Evolutionary conservation across 1,140 invertebrate species (phyloP), one percentile per base, ranked within the genome.

Genomic region (Pogonognathellus flavescens): DNA sequence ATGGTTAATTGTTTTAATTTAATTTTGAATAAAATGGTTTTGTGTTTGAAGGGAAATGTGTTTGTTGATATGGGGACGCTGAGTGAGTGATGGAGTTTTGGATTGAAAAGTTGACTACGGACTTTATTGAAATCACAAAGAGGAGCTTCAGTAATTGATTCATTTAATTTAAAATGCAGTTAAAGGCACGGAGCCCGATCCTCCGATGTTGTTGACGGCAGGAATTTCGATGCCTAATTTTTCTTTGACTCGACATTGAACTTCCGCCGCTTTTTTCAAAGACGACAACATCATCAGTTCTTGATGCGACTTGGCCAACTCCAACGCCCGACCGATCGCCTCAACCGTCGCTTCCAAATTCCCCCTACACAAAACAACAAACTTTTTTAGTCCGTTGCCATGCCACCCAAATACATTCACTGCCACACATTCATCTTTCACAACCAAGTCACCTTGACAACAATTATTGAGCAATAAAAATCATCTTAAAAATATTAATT

Each of bases 271-370:
- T 91, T 97, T 95, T 90, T 94, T 93, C 85, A 97, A 90, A 1
- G 95, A 94, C 90, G 95, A 96, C 88, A 98, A 92, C 91, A 98
- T 97, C 31, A 95, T 94, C 92, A 98, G 93, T 92, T 98, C 97
- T 85, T 94, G 91, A 90, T 95, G 94, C 20, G 95, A 96, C 89
- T 96, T 96, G 31, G 95, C 94, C 82, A 97, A 91, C 72, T 93
- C 92, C 85, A 98, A 94, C n/a, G 97, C 97, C 91, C 96, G 96
- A 88, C 98, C 94, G 90, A 98, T 98, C 20, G 96, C 92, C 86
- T 94, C 93, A 84, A 98, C 93, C 9, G 97, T 97, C 89, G 94
- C 92, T 80, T 94, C 92, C 82, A 98, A 91, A 90, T 97, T 95
- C 66, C 96, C 96, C 87, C 96, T 97, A 90, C 88, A 93, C 93